A percentile compares a stretch with the other conserved stretches of the same genome.
phyloP scores from a whole-genome alignment of 2,888 invertebrate genomes.

The Morpho achilles region DNA sequence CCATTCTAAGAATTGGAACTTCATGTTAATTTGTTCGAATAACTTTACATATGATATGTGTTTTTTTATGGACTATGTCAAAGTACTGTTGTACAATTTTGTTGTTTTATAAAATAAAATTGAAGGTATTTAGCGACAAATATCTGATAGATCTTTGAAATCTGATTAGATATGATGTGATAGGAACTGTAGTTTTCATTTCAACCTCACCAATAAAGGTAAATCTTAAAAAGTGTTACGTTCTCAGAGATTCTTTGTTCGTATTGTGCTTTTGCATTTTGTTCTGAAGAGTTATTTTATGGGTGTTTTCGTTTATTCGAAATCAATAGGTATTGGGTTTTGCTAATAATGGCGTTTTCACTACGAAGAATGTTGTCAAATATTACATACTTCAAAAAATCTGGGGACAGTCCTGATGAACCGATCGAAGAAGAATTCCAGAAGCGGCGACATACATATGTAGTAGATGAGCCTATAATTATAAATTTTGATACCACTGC shows the following conservation, averaged over 20 bases:
- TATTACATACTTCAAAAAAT: slow-evolving; percentile 64
- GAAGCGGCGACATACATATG: slow-evolving; percentile 28
- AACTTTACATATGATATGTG: slow-evolving; percentile 4
- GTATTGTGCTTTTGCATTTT: not conserved
- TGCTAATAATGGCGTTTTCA: slow-evolving; percentile 61
- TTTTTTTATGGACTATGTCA: slow-evolving; percentile 1
- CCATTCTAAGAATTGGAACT: not conserved
- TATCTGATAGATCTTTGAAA: no score
- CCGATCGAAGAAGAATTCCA: slow-evolving; percentile 20
- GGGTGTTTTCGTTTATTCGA: no score
- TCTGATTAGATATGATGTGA: slow-evolving; percentile 8
- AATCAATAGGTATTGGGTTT: no score
- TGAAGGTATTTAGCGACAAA: slow-evolving; percentile 14
- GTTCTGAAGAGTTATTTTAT: no score
- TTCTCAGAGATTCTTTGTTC: slow-evolving; percentile 2
- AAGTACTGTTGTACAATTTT: not conserved
- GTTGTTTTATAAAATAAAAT: not conserved
- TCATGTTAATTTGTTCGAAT: slow-evolving; percentile 3
- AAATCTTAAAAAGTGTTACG: not conserved
- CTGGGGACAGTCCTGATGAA: slow-evolving; percentile 37
- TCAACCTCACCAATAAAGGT: slow-evolving; percentile 1
- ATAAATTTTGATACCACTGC: slow-evolving; percentile 47
- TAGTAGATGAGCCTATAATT: slow-evolving; percentile 31
- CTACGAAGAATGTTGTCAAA: slow-evolving; percentile 66
- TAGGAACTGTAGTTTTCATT: not conserved